Conservation (phyloP, 2,888 invertebrate genomes). For the Amphipyra tragopoginis region DNA sequence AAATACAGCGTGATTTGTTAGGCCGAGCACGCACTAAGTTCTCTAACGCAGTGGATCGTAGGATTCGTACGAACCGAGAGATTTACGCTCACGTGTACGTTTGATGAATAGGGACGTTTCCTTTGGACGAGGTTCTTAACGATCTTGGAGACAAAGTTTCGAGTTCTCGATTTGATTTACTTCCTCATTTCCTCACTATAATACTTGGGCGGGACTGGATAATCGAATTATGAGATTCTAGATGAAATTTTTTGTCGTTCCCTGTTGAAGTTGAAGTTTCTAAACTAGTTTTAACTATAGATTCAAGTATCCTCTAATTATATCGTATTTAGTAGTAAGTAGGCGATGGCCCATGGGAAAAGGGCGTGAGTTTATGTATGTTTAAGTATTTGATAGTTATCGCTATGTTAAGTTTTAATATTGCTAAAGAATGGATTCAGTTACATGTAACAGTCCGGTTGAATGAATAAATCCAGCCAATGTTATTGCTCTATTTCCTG, state of each 20-base stretch:
- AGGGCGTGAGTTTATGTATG: too few species aligned
- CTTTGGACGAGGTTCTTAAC: slow-evolving; percentile 41
- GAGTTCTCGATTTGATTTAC: slow-evolving; percentile 64
- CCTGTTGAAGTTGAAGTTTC: not conserved
- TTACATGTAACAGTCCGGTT: too few species aligned
- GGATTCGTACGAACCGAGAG: slow-evolving; percentile 36
- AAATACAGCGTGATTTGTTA: slow-evolving; percentile 51
- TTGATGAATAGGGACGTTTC: slow-evolving; percentile 67
- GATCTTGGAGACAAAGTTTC: slow-evolving; percentile 55
- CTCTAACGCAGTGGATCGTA: slow-evolving; percentile 5
- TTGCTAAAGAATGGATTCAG: too few species aligned
- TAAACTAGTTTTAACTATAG: too few species aligned
- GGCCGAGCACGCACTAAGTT: slow-evolving; percentile 33
- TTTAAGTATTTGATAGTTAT: too few species aligned
- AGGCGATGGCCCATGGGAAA: too few species aligned
- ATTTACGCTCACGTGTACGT: slow-evolving; percentile 61
- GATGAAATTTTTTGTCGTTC: not conserved
- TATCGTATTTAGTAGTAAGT: too few species aligned
- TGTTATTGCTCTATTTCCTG: too few species aligned
- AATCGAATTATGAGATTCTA: slow-evolving; percentile 33
- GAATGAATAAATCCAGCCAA: too few species aligned
- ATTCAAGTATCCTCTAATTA: too few species aligned
- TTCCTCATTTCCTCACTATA: slow-evolving; percentile 48
- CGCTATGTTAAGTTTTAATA: too few species aligned
- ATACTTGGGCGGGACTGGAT: slow-evolving; percentile 27